Percentiles rank a stretch among this genome's conserved stretches.
These are phyloP conservation scores for Laupala kohalensis DNA, from an alignment of 1,140 invertebrate species.

Conservation along the genomic window DNA sequence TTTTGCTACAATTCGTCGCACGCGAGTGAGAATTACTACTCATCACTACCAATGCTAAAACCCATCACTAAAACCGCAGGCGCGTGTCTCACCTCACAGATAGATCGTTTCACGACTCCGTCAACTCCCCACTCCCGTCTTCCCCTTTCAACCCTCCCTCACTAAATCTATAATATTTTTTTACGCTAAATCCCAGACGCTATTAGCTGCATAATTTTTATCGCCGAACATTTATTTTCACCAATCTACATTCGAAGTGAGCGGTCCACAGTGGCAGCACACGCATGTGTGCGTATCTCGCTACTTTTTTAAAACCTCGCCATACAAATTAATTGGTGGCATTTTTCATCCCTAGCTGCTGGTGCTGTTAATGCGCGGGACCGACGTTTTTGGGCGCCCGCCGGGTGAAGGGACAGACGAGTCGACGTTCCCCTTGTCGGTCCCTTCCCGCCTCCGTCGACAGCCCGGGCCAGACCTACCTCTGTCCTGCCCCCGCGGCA, in stretches of 20 bases:
- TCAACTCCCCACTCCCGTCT: not conserved
- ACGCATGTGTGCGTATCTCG: not conserved
- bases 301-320: not conserved
- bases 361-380: not conserved
- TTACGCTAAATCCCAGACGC: not conserved
- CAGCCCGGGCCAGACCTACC: too few species aligned
- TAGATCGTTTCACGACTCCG: not conserved
- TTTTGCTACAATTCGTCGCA: too few species aligned
- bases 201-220: not conserved
- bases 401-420: not conserved
- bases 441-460: too few species aligned
- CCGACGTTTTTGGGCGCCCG: not conserved
- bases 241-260: not conserved
- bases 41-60: too few species aligned
- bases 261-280: not conserved
- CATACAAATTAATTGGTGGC: not conserved
- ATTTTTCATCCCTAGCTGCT: not conserved
- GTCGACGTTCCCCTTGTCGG: too few species aligned
- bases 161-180: not conserved
- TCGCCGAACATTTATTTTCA: not conserved
- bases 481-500: too few species aligned
- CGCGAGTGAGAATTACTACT: too few species aligned
- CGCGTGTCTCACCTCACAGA: not conserved
- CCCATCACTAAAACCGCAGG: not conserved
- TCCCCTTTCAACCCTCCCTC: not conserved